Conservation (phyloP, 92 coral and sea anemone genomes). For the Anthopleura xanthogrammica region DNA sequence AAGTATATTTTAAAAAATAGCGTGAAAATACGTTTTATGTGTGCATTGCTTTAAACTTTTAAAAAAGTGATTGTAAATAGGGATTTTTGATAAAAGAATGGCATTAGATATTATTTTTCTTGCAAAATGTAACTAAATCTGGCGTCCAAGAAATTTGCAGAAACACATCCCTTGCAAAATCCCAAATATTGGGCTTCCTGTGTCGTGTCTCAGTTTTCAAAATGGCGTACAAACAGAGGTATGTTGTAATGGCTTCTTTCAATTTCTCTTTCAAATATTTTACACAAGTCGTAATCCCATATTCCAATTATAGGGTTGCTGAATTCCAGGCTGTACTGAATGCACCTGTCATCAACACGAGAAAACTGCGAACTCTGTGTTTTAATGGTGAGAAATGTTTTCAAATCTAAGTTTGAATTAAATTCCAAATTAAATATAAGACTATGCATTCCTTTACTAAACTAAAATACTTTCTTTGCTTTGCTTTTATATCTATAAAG, state of each 20-base stretch:
- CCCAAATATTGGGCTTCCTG: slow-evolving; percentile 20
- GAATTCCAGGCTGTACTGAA: slow-evolving; percentile 72
- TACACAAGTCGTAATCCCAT: background rate
- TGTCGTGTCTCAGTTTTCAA: slow-evolving; percentile 63
- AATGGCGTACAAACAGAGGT: slow-evolving; percentile 95
- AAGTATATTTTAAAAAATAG: too few relatives aligned
- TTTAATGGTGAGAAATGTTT: slow-evolving; percentile 65
- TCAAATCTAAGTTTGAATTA: background rate
- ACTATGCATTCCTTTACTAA: background rate
- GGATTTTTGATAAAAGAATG: too few relatives aligned
- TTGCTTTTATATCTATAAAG: background rate
- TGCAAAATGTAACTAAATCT: background rate
- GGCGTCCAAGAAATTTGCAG: background rate
- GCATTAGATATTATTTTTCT: too few relatives aligned
- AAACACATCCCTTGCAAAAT: background rate
- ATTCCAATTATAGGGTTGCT: slow-evolving; percentile 57
- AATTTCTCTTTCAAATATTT: background rate
- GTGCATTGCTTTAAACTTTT: too few relatives aligned
- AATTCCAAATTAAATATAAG: background rate
- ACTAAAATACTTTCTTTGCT: background rate
- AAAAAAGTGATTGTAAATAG: too few relatives aligned
- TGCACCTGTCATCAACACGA: slow-evolving; percentile 67
- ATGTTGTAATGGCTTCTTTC: background rate
- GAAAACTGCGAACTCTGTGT: slow-evolving; percentile 68
- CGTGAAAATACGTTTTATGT: too few relatives aligned